Conservation (phyloP, 1,140 invertebrate genomes). For the Bombus polaris region DNA sequence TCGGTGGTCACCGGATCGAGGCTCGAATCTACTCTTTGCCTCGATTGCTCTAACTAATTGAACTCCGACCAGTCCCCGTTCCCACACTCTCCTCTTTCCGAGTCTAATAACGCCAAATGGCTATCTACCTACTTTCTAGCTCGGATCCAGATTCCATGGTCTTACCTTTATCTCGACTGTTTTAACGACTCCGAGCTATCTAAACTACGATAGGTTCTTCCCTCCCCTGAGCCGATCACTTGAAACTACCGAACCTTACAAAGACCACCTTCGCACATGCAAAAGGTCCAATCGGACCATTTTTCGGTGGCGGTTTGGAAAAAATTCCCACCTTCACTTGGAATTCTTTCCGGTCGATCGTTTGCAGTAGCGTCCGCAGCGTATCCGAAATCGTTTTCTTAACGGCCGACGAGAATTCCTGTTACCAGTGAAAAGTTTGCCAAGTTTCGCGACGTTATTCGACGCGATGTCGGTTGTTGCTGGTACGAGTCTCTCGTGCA, state of each 20-base stretch:
- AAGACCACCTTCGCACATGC: not conserved
- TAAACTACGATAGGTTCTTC: not conserved
- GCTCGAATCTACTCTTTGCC: not conserved
- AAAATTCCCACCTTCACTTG: not conserved
- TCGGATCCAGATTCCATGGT: not conserved
- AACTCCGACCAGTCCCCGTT: not conserved
- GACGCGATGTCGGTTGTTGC: not conserved
- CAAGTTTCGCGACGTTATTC: not conserved
- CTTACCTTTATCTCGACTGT: slow-evolving; percentile 28
- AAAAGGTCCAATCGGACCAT: not conserved
- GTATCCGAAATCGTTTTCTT: slow-evolving; percentile 14
- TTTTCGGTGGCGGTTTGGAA: not conserved
- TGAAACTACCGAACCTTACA: not conserved
- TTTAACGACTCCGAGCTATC: slow-evolving; percentile 19
- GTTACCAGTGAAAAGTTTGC: slow-evolving; percentile 10
- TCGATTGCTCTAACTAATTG: slow-evolving; percentile 32
- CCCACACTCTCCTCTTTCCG: not conserved
- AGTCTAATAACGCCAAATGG: slow-evolving; percentile 34
- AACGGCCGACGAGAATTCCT: not conserved
- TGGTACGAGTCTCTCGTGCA: not conserved
- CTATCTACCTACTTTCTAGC: not conserved
- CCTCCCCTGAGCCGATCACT: not conserved
- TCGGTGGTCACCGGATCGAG: not conserved
- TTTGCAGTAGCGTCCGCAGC: not conserved
- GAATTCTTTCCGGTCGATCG: not conserved